Evolutionary conservation across 1,140 invertebrate genomes (phyloP), one percentile per base, ranked within the genome.

Genomic region (Heliconius hermathena): DNA sequence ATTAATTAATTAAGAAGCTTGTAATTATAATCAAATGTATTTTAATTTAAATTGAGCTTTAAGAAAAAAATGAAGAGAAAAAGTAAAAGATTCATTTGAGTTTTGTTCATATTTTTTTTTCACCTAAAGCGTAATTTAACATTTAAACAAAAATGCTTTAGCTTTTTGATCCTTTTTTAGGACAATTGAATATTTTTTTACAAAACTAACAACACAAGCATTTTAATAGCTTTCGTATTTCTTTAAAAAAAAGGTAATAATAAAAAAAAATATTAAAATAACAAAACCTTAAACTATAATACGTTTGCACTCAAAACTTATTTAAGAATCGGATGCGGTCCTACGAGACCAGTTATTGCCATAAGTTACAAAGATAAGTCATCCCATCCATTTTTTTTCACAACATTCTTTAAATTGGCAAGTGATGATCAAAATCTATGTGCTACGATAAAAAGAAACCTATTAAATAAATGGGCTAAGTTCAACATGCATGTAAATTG

Each of bases 1-100:
- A 76, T 38, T 36, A 76, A 76, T 76, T 76, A 70, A 76, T 76
- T 76, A 66, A 22, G n/a, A 66, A 66, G 22, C 26, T 29, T 5
- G 22, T 29, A 66, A 66, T 66, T 66, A 29, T 66, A 66, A 66
- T 13, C 22, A 29, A 66, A 66, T 29, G 3, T 18, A 20, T 20
- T 52, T 18, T 20, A 52, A 20, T 60, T 60, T 22, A n/a, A 57
- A 57, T 57, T 22, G 54, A 60, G 54, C 54, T 60, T 60, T 60
- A 22, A 1, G 22, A 60, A 60, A 57, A 57, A 22, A 22, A 9
- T 1, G 9, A 11, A 52, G 2, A 18, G 6, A 20, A 54, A 20
- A 54, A 16, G 52, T 60, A 60, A 11, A 60, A 60, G 20, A 22
- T n/a, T 8, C 8, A 18, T 52, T 46, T 52, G 8, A n/a, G 1